phyloP scores from a whole-genome alignment of 2,113 vertebrate species.

The Hiodon tergisus region DNA sequence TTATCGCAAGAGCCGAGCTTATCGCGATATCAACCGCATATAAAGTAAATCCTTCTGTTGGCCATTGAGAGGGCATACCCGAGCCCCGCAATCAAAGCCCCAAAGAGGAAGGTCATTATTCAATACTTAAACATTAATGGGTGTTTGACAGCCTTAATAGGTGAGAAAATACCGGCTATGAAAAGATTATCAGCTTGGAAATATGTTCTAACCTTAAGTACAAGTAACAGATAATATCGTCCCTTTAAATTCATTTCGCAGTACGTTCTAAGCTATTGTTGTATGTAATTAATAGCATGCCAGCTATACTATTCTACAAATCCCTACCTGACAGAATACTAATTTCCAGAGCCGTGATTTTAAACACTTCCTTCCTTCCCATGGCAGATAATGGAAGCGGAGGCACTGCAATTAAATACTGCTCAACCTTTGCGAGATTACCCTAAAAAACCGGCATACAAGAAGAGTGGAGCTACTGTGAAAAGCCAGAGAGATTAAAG shows the following conservation, averaged over 20 bases:
- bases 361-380: conserved; percentile 57
- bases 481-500: conserved; percentile 34
- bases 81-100: conserved; percentile 30
- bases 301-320: conserved; percentile 41
- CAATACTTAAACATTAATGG: conserved; percentile 35
- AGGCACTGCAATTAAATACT: conserved; percentile 58
- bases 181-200: conserved; percentile 42
- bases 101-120: conserved; percentile 36
- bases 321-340: conserved; percentile 47
- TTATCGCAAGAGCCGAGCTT: conserved; percentile 45
- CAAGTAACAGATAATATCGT: conserved; percentile 39
- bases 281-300: conserved; percentile 51
- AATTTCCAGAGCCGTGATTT: conserved; percentile 54
- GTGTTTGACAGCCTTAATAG: conserved; percentile 27
- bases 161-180: conserved; percentile 32
- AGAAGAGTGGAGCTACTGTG: conserved; percentile 44
- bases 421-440: conserved; percentile 55
- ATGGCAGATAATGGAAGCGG: conserved; percentile 52
- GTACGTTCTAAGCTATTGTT: conserved; percentile 43
- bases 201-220: conserved; percentile 24
- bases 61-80: conserved; percentile 39
- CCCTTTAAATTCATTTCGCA: conserved; percentile 46
- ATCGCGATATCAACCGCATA: conserved; percentile 16
- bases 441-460: conserved; percentile 44
- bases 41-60: conserved; percentile 1